Evolutionary conservation across 2,113 vertebrate species (phyloP), one percentile per base, ranked within the genome.

Genomic region (Progne subis): DNA sequence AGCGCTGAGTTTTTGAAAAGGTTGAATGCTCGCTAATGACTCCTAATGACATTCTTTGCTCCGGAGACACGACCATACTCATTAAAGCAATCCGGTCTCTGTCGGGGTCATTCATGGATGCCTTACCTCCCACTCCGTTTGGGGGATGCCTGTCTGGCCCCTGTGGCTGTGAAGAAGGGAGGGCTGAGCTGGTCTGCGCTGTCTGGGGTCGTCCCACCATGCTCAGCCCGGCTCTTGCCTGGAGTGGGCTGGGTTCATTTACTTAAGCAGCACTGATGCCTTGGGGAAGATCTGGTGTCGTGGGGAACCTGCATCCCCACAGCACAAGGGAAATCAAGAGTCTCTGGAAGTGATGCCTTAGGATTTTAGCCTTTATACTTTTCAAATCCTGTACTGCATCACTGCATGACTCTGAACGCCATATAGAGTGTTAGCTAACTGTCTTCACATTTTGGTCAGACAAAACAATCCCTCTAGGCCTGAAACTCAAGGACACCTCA

Each of bases 41-140:
- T 81, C 39, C 80, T 94, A 93, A 94, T 93, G 91, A 92, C 56
- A 39, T 91, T 95, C 91, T 80, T 86, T 91, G 60, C 84, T 94
- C 57, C 0, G 0, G 77, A 91, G 89, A 76, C 81, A 64, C 44
- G 76, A 10, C 81, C 24, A 3, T 25, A 16, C 67, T 94, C 74
- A 69, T 96, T 94, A 95, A 84, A 86, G 91, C 74, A 56, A 69
- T 39, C 64, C 1, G 1, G 8, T 88, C 82, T 86, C 85, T 10
- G 9, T 43, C 0, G 5, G 68, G 82, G 82, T 94, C 92, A 29
- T 86, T 84, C 49, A 28, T 32, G 86, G 94, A 86, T 93, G 88
- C 83, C 57, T 92, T 55, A 23, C 91, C 69, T 84, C 86, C 81
- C 47, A 14, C 56, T 55, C 41, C 0, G 5, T 25, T 3, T 13